Percentiles rank a stretch among this genome's conserved stretches.
Evolutionary conservation across 2,113 vertebrate species (phyloP).

Genomic region (Azemiops feae): DNA sequence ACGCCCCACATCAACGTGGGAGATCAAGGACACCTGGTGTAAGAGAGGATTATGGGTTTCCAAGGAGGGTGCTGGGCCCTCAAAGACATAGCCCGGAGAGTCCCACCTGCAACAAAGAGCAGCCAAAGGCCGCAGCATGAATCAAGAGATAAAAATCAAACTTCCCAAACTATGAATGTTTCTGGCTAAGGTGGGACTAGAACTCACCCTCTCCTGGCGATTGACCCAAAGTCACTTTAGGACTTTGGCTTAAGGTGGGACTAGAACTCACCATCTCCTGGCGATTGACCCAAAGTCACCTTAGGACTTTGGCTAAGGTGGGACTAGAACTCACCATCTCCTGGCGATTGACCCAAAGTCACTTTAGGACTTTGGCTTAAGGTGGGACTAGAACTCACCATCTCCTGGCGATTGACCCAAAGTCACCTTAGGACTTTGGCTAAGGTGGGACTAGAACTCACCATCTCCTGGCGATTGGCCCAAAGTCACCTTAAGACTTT

Average conservation of each 20-base stretch:
- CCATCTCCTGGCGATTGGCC: background rate
- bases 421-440: background rate
- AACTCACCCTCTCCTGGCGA: background rate
- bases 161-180: background rate
- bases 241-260: no score
- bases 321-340: no score
- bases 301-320: no score
- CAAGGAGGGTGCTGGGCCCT: background rate
- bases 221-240: background rate
- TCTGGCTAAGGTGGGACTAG: background rate
- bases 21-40: constrained; percentile 17
- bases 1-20: constrained; percentile 63
- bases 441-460: background rate
- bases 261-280: background rate
- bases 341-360: no score
- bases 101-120: background rate
- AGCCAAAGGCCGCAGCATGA: background rate
- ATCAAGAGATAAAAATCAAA: fast-evolving
- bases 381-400: no score
- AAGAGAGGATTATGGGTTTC: background rate
- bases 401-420: no score
- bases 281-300: no score
- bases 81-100: constrained; percentile 37
- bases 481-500: no score
- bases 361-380: no score